Evolutionary conservation across 2,113 vertebrate species (phyloP).

Genomic region (Tragelaphus imberbis): DNA sequence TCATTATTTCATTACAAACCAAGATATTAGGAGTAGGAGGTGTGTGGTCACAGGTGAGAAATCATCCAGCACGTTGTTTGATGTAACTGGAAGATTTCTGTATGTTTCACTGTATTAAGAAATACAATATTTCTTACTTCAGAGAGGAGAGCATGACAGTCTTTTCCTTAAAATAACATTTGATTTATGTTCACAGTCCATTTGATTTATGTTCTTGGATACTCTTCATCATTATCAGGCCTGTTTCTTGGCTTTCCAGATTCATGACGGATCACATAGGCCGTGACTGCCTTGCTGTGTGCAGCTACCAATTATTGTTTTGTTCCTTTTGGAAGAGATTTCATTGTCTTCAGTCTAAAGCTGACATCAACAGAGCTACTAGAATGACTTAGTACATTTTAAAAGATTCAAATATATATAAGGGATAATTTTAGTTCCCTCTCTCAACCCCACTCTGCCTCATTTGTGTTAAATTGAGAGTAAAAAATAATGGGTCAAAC

Average conservation of each 20-base stretch:
- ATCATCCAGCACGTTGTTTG: background rate
- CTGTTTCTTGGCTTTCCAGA: constrained; percentile 22
- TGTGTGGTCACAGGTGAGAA: background rate
- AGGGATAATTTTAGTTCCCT: background rate
- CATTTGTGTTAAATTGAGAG: constrained; percentile 33
- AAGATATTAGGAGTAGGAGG: background rate
- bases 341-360: constrained; percentile 62
- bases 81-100: background rate
- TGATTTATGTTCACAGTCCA: constrained; percentile 15
- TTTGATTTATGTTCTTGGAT: constrained; percentile 48
- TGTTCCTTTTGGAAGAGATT: constrained; percentile 60
- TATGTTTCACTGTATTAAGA: background rate
- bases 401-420: constrained; percentile 53
- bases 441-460: background rate
- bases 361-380: constrained; percentile 68
- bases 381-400: constrained; percentile 65
- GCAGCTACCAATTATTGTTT: constrained; percentile 66
- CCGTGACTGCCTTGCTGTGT: background rate
- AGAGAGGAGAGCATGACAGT: background rate
- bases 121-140: constrained; percentile 23
- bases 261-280: constrained; percentile 28
- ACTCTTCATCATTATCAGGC: constrained; percentile 47
- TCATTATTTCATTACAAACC: background rate
- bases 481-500: background rate
- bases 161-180: constrained; percentile 32